These are phyloP conservation scores for Malurus elegans DNA, from an alignment of 2,113 vertebrate species.

Conservation along the genomic window DNA sequence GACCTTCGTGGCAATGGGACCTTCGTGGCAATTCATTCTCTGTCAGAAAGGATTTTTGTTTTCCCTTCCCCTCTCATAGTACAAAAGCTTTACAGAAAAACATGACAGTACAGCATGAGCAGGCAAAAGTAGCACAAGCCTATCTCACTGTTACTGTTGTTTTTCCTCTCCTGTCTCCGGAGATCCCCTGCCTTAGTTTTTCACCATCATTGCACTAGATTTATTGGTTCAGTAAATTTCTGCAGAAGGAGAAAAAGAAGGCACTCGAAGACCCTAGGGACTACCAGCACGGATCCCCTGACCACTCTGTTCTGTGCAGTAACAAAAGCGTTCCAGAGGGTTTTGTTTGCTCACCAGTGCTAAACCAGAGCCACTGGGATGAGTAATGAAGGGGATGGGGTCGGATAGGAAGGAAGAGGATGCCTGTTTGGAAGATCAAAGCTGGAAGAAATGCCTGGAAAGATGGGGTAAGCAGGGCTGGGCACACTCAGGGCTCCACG, in stretches of 20 bases:
- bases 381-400: not conserved
- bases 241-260: constrained; percentile 39
- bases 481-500: not conserved
- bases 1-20: not conserved
- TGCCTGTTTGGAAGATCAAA: not conserved
- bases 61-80: not conserved
- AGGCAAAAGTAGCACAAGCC: constrained; percentile 11
- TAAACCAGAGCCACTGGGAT: constrained; percentile 25
- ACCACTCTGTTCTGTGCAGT: not conserved
- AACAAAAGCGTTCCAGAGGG: constrained; percentile 61
- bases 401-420: not conserved
- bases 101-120: not conserved
- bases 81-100: not conserved
- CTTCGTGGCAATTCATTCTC: not conserved
- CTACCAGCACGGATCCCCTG: constrained; percentile 48
- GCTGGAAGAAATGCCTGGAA: not conserved
- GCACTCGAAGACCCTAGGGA: not conserved
- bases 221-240: constrained; percentile 73
- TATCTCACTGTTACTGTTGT: not conserved
- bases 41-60: not conserved
- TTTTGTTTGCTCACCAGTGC: constrained; percentile 39
- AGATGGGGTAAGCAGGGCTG: not conserved
- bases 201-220: constrained; percentile 62
- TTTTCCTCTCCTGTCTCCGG: constrained; percentile 31
- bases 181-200: constrained; percentile 68